phyloP scores from a whole-genome alignment of 2,888 invertebrate genomes.

The Yponomeuta malinellus region DNA sequence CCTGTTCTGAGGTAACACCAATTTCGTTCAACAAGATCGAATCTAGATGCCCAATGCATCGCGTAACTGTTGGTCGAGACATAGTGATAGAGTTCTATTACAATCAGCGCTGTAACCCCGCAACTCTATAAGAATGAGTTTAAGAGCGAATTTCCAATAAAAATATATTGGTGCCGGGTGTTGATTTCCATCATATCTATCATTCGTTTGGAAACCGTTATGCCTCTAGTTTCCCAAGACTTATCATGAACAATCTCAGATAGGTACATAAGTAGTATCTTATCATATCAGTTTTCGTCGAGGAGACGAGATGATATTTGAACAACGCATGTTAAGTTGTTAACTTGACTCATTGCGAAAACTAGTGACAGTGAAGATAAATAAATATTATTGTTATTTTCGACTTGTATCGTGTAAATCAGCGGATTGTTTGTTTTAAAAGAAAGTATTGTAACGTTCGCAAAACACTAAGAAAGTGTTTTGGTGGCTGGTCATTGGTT shows the following conservation, averaged over 20 bases:
- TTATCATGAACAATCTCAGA: background rate
- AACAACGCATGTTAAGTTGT: background rate
- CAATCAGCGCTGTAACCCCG: no score
- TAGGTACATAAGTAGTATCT: background rate
- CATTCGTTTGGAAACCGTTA: background rate
- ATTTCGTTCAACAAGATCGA: background rate
- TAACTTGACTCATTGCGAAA: background rate
- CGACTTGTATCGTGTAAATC: background rate
- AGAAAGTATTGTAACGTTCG: no score
- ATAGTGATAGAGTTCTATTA: no score
- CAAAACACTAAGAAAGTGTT: background rate
- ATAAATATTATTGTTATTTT: background rate
- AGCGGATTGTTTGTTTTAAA: no score
- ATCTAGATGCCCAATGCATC: background rate
- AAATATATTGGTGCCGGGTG: no score
- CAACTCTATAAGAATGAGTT: no score
- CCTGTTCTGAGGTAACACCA: background rate
- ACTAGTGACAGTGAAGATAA: background rate
- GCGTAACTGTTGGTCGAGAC: no score
- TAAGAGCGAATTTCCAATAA: no score
- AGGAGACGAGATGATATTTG: constrained; percentile 3
- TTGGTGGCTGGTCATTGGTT: background rate
- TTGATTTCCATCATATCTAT: background rate
- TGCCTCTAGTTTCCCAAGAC: background rate
- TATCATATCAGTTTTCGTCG: background rate